A percentile compares a stretch with the other conserved stretches of the same genome.
phyloP scores from a whole-genome alignment of 1,140 invertebrate species.

The Drosophila eugracilis region DNA sequence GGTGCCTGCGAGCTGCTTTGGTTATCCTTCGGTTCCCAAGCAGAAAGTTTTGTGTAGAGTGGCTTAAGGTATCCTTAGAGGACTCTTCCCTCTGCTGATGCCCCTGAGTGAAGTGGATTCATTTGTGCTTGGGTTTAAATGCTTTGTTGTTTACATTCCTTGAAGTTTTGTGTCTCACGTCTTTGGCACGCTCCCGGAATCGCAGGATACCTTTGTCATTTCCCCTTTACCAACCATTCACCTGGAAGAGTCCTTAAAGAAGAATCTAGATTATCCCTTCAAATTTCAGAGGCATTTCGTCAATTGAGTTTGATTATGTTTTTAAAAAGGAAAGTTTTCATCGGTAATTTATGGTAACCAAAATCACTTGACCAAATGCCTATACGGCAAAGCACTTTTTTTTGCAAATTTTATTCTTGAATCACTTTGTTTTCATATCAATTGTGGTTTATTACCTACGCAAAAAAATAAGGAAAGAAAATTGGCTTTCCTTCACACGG shows the following conservation, averaged over 20 bases:
- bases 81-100: background rate
- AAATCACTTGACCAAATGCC: too few species aligned
- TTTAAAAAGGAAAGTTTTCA: too few species aligned
- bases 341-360: background rate
- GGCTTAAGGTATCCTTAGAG: conserved; percentile 44
- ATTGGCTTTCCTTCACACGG: conserved; percentile 40
- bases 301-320: background rate
- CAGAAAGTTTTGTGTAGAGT: conserved; percentile 54
- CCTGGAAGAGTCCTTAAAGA: conserved; percentile 45
- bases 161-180: conserved; percentile 78
- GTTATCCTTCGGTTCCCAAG: conserved; percentile 22
- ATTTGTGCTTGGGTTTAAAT: conserved; percentile 72
- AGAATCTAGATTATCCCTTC: too few species aligned
- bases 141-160: conserved; percentile 81
- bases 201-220: background rate
- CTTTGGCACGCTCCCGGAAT: conserved; percentile 27
- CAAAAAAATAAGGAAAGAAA: conserved; percentile 59
- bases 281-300: background rate
- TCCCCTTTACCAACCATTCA: conserved; percentile 32
- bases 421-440: conserved; percentile 78
- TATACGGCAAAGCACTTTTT: background rate
- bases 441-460: conserved; percentile 75
- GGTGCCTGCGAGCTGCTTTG: background rate
- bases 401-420: conserved; percentile 69
- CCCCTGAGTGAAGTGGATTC: conserved; percentile 71